These are phyloP conservation scores for Conistra vaccinii DNA, from an alignment of 2,888 invertebrate species.

Conservation along the genomic window DNA sequence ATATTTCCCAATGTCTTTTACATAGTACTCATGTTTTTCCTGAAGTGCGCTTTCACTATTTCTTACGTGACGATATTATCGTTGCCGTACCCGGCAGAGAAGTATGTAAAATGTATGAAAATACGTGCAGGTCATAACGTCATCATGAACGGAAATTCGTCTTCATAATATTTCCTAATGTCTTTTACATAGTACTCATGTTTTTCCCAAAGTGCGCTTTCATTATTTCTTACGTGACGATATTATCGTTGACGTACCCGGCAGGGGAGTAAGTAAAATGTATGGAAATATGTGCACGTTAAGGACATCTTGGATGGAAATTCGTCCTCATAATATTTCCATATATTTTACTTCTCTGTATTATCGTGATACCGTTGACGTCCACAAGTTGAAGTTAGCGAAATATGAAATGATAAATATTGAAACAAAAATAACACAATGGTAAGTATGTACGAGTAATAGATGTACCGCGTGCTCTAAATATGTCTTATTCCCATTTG, in stretches of 20 bases:
- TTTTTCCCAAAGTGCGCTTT: neutral
- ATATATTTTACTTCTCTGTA: neutral
- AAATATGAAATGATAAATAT: neutral
- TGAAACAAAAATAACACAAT: constrained; percentile 20
- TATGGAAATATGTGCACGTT: neutral
- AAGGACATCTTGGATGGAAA: too few species aligned
- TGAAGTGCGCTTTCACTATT: too few species aligned
- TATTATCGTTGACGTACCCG: neutral
- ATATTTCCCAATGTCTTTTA: too few species aligned
- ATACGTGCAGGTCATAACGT: too few species aligned
- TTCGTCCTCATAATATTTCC: neutral
- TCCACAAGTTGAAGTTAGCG: neutral
- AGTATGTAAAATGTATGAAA: too few species aligned
- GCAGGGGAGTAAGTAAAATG: neutral
- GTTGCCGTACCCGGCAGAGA: too few species aligned
- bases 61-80: too few species aligned
- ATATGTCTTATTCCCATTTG: constrained; percentile 27
- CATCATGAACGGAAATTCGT: too few species aligned
- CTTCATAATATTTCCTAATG: too few species aligned
- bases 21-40: too few species aligned
- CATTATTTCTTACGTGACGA: neutral
- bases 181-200: neutral
- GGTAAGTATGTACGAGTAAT: neutral
- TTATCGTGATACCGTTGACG: neutral
- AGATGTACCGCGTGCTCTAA: neutral